Base-by-base conservation (phyloP, 2,113 vertebrate species). In the Rhabdomys dilectus region DNA sequence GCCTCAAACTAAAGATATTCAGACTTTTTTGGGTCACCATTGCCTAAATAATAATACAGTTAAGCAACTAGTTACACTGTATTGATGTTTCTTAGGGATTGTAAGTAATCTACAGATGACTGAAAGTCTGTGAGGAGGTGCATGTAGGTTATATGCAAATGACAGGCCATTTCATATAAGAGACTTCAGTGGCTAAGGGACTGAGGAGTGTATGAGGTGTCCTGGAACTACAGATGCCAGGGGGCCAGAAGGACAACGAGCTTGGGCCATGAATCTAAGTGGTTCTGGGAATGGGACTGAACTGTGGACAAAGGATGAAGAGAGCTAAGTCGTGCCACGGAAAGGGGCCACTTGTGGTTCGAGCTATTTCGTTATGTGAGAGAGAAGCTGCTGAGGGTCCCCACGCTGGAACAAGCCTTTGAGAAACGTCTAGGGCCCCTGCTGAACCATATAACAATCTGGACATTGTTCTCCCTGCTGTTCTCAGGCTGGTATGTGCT, bases 231-330 rank as follows among this genome's bases (percentile, higher is more conserved):
- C 70, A 64, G 78, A 36, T 45, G 39, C 1, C 16, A 15, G 76
- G 21, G 21, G 68, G 45, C 42, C 68, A 90, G 39, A 31, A 34
- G 5, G 24, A 19, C 8, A n/a, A 12, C 15, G 10, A 17, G 0
- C 53, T 42, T 72, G 58, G 45, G 19, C 39, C 22, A 26, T 0
- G 8, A 21, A 45, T 39, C 29, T 4, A 39, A 22, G 34, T 13
- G 16, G 21, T 2, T 0, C 15, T 1, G 1, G 72, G 82, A 29
- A 45, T 5, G 22, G 36, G 1, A 1, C 29, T n/a, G 51, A 42
- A 10, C 60, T 34, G 39, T 22, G 21, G 75, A 80, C 10, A 21
- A 26, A 39, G n/a, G 19, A 8, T 1, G 31, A 70, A n/a, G 24
- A 22, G 60, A 36, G 17, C 42, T 39, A 9, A 76, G 19, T 34